phyloP scores from a whole-genome alignment of 2,797 vertebrate genomes.

The Micromesistius poutassou region DNA sequence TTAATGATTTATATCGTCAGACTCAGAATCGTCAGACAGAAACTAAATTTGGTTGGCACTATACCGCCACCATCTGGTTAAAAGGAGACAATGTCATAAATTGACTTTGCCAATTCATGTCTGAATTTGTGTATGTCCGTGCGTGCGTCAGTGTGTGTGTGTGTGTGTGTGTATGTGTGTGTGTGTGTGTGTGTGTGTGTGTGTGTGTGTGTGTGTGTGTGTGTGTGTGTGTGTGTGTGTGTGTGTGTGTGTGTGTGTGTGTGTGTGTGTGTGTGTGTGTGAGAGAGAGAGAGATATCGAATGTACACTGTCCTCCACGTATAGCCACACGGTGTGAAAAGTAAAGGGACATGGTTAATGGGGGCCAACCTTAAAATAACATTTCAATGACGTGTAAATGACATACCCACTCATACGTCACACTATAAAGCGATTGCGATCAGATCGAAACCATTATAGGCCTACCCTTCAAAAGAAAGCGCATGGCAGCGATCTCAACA shows the following conservation, averaged over 20 bases:
- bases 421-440: neutral
- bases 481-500: too few relatives aligned
- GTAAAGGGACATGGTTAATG: neutral
- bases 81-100: constrained; percentile 10
- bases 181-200: too few relatives aligned
- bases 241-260: neutral
- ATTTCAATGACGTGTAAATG: neutral
- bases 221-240: neutral
- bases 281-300: neutral
- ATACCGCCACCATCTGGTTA: constrained; percentile 57
- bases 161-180: too few relatives aligned
- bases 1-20: constrained; percentile 8
- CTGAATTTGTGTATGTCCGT: neutral
- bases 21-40: constrained; percentile 2
- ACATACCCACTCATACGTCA: neutral
- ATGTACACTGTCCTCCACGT: too few relatives aligned
- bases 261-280: too few relatives aligned
- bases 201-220: too few relatives aligned
- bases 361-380: neutral
- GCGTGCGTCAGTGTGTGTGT: too few relatives aligned
- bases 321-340: neutral
- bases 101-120: neutral
- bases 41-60: neutral
- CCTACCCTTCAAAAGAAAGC: neutral
- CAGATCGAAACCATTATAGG: neutral